Conservation (phyloP, 2,888 invertebrate species). For the Galerucella pusilla region DNA sequence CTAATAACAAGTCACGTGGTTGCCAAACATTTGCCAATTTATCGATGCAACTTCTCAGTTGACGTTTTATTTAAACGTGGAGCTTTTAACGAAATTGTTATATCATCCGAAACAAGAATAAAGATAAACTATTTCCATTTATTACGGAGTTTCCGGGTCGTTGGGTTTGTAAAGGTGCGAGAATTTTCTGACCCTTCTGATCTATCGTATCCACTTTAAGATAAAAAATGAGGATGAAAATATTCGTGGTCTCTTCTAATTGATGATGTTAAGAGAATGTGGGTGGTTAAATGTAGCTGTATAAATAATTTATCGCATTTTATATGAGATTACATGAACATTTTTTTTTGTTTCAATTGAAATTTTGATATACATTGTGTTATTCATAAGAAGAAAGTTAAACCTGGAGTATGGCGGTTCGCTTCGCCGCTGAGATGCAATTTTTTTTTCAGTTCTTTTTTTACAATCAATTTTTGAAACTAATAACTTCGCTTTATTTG, state of each 20-base stretch:
- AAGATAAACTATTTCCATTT: slow-evolving; percentile 22
- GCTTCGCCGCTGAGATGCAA: too few species aligned
- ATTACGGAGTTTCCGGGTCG: slow-evolving; percentile 21
- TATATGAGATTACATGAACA: too few species aligned
- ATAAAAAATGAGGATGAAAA: slow-evolving; percentile 15
- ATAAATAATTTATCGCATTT: too few species aligned
- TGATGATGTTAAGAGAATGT: slow-evolving; percentile 20
- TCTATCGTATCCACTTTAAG: slow-evolving; percentile 10
- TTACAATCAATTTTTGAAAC: too few species aligned
- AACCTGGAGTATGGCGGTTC: too few species aligned
- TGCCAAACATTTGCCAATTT: not conserved
- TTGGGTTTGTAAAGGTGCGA: slow-evolving; percentile 21
- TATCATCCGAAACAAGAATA: not conserved
- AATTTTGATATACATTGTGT: too few species aligned
- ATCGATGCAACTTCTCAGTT: not conserved
- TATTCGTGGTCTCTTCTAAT: slow-evolving; percentile 22
- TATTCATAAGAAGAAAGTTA: too few species aligned
- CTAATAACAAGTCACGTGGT: too few species aligned
- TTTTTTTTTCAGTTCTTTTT: too few species aligned
- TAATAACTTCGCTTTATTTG: too few species aligned
- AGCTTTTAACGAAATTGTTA: not conserved
- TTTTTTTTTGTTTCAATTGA: too few species aligned
- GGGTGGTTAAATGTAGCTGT: not conserved
- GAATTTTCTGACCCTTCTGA: slow-evolving; percentile 23
- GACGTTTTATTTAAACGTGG: not conserved